These are phyloP conservation scores for Odobenus rosmarus DNA, from an alignment of 2,113 vertebrate species.

Conservation along the genomic window DNA sequence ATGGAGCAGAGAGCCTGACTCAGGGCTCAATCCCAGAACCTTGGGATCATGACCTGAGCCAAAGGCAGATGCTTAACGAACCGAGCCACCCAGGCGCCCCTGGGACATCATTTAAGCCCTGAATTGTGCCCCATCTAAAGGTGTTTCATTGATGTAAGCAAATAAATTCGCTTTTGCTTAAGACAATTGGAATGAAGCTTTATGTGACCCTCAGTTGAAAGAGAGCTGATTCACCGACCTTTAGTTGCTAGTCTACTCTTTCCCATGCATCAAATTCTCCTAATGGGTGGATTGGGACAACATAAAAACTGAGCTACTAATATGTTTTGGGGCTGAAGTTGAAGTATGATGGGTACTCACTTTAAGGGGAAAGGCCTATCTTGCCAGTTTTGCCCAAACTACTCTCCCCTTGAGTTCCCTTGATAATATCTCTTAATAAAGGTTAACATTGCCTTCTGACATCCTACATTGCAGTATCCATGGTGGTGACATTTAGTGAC, in stretches of 20 bases:
- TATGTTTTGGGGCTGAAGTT: not conserved
- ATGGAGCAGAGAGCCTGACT: not conserved
- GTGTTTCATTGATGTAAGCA: not conserved
- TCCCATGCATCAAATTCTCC: not conserved
- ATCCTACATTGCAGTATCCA: not conserved
- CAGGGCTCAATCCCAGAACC: not conserved
- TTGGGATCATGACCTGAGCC: not conserved
- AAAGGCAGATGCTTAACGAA: not conserved
- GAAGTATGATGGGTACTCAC: not conserved
- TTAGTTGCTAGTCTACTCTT: not conserved
- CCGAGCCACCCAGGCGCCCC: not conserved
- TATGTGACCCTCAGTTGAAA: not conserved
- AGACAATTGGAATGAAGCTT: not conserved
- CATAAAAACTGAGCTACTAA: not conserved
- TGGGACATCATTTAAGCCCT: not conserved
- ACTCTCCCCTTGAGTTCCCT: not conserved
- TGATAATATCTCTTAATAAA: constrained; percentile 32
- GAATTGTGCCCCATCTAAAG: not conserved
- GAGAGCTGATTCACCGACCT: not conserved
- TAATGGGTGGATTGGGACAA: not conserved
- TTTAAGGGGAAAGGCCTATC: not conserved
- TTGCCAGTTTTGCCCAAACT: not conserved
- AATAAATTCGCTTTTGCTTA: not conserved
- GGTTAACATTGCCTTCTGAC: not conserved
- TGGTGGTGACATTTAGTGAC: not conserved